A percentile compares a stretch with the other conserved stretches of the same genome.
Conservation (phyloP, 2,113 vertebrate genomes). For the Pogona vitticeps region DNA sequence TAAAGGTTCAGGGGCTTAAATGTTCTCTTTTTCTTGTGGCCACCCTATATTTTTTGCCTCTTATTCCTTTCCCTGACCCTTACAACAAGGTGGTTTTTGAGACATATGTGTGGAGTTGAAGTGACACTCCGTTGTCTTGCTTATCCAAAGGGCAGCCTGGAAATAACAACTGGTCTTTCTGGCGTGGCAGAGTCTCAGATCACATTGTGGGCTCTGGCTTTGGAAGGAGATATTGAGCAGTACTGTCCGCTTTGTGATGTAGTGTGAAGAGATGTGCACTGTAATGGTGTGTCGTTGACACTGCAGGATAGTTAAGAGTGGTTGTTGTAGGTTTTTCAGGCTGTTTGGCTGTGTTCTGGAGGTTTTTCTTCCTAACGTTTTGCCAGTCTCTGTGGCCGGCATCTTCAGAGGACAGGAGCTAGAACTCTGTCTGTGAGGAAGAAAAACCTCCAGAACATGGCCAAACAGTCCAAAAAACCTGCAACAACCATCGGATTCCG, state of each 20-base stretch:
- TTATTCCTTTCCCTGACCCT: not conserved
- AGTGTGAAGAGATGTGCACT: not conserved
- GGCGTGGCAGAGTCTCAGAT: not conserved
- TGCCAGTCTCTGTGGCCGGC: no score
- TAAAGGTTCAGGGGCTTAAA: no score
- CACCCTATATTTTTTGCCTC: conserved; percentile 6
- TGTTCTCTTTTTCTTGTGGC: no score
- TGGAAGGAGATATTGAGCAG: not conserved
- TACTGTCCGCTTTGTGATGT: conserved; percentile 5
- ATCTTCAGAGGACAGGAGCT: no score
- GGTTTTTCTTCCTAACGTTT: no score
- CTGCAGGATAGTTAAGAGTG: no score
- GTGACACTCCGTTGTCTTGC: not conserved
- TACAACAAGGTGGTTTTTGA: not conserved
- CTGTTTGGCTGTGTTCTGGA: no score
- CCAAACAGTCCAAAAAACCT: no score
- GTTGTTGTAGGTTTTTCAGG: no score
- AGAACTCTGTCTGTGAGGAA: no score
- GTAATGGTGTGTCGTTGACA: rapidly evolving
- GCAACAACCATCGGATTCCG: no score
- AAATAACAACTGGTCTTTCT: conserved; percentile 2
- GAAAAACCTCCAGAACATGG: no score
- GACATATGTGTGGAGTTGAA: conserved; percentile 3
- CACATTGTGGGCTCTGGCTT: not conserved
- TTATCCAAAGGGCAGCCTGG: not conserved